Percentiles rank a stretch among this genome's conserved stretches.
Conservation (phyloP, 1,140 invertebrate species). For the Rhopalosiphum maidis region DNA sequence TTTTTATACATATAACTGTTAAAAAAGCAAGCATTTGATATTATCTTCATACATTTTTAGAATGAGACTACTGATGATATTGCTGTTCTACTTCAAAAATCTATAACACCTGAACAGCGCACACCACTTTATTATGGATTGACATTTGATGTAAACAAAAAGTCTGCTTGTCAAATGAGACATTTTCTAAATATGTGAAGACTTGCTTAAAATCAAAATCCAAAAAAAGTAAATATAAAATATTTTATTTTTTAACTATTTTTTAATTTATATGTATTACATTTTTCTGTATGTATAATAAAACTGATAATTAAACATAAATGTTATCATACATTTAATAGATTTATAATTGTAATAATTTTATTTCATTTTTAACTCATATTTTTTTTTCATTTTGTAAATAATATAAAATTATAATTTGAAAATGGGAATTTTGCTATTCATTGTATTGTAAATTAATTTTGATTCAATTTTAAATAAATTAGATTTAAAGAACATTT, state of each 20-base stretch:
- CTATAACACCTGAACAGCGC: constrained; percentile 5
- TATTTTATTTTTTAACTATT: neutral
- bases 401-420: neutral
- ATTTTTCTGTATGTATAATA: constrained; percentile 10
- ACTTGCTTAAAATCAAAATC: neutral
- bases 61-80: neutral
- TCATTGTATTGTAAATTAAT: neutral
- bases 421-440: constrained; percentile 1
- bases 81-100: constrained; percentile 25
- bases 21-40: neutral
- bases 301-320: neutral
- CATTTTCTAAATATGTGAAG: constrained; percentile 35
- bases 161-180: constrained; percentile 25
- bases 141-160: constrained; percentile 30
- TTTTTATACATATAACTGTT: too few species aligned
- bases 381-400: constrained; percentile 35
- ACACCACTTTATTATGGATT: neutral
- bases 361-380: constrained; percentile 12
- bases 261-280: neutral
- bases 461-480: neutral
- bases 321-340: neutral
- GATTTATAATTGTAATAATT: neutral
- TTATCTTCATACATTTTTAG: neutral
- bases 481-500: neutral
- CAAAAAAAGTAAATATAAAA: constrained; percentile 44